A percentile compares a stretch with the other conserved stretches of the same genome.
These are phyloP conservation scores for Anodontia alba DNA, from an alignment of 2,888 invertebrate genomes.

Conservation along the genomic window DNA sequence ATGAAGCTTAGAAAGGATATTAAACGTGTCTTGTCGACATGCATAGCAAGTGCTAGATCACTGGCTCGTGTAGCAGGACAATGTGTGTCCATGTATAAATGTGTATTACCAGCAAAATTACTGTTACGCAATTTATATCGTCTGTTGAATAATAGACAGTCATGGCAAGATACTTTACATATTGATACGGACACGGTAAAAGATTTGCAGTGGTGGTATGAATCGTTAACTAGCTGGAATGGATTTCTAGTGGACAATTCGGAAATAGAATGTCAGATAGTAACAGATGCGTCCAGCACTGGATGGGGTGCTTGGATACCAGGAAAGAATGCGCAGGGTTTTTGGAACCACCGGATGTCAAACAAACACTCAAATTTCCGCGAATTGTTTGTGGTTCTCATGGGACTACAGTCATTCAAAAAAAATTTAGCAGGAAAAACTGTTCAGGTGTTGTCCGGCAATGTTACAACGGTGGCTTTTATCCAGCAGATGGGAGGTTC, in stretches of 20 bases:
- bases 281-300: conserved; percentile 11
- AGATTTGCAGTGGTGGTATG: conserved; percentile 22
- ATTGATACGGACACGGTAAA: not conserved
- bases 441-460: not conserved
- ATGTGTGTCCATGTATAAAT: conserved; percentile 22
- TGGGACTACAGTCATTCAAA: not conserved
- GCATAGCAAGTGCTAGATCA: not conserved
- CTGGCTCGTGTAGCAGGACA: conserved; percentile 19
- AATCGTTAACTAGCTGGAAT: not conserved
- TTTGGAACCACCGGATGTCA: conserved; percentile 11
- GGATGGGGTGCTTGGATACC: conserved; percentile 11
- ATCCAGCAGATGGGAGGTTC: not conserved
- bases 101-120: conserved; percentile 26
- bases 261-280: conserved; percentile 8
- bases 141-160: not conserved
- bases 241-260: not conserved
- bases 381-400: conserved; percentile 19
- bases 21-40: not conserved
- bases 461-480: not conserved
- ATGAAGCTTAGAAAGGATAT: not conserved
- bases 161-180: conserved; percentile 3
- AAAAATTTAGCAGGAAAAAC: not conserved
- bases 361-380: conserved; percentile 24
- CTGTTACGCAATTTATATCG: conserved; percentile 21
- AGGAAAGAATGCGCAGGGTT: not conserved